A percentile compares a stretch with the other conserved stretches of the same genome.
These are phyloP conservation scores for Muricea muricata DNA, from an alignment of 92 coral and sea anemone species.

Conservation along the genomic window DNA sequence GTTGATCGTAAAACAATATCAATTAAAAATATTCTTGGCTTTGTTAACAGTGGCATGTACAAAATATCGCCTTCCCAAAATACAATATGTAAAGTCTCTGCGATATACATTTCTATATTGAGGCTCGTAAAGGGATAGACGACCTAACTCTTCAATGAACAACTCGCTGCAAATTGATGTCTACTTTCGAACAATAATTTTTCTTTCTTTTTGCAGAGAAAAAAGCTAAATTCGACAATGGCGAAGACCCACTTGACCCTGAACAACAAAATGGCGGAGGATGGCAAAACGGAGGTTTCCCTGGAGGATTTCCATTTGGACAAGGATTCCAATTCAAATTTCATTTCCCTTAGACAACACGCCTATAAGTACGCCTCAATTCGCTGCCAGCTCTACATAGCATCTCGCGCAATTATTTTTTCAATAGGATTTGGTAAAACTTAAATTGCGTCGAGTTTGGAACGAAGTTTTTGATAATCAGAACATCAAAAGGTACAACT, in stretches of 20 bases:
- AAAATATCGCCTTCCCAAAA: too few species aligned
- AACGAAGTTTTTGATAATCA: neutral
- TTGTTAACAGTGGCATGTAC: too few species aligned
- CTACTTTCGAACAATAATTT: too few species aligned
- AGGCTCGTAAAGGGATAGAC: too few species aligned
- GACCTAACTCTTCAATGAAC: too few species aligned
- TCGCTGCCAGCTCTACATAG: neutral
- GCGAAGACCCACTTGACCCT: conserved; percentile 99
- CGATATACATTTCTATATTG: too few species aligned
- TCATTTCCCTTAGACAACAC: conserved; percentile 79
- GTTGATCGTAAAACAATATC: too few species aligned
- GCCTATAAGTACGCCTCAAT: neutral
- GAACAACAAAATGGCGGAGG: conserved; percentile 93
- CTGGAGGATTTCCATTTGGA: conserved; percentile 91
- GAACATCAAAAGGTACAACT: neutral
- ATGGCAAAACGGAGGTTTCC: conserved; percentile 72
- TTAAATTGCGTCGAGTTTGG: neutral
- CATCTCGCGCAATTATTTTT: neutral
- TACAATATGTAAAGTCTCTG: too few species aligned
- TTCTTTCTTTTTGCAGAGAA: conserved; percentile 69
- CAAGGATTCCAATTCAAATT: conserved; percentile 98
- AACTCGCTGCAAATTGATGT: too few species aligned
- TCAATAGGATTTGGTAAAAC: neutral
- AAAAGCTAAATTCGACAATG: conserved; percentile 91
- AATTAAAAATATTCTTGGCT: too few species aligned